These are phyloP conservation scores for Acanthopagrus latus DNA, from an alignment of 2,797 vertebrate species.

Conservation along the genomic window DNA sequence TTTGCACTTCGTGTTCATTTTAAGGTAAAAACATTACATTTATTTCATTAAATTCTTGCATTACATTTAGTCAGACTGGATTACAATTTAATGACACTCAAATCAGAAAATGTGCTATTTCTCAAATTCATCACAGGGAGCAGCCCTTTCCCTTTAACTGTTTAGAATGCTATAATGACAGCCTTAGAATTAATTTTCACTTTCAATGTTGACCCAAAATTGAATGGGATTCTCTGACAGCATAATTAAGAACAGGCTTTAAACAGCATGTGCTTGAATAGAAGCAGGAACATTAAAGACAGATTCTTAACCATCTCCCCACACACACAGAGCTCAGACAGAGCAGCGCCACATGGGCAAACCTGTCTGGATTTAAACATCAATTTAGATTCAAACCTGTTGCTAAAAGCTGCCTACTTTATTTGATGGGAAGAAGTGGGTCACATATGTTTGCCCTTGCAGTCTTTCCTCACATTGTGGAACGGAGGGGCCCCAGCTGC, in stretches of 20 bases:
- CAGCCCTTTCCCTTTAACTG: conserved; percentile 31
- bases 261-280: conserved; percentile 75
- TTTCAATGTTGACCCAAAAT: conserved; percentile 64
- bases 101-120: conserved; percentile 41
- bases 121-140: conserved; percentile 14
- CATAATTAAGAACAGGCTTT: conserved; percentile 77
- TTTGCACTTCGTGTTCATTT: not conserved
- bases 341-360: conserved; percentile 79
- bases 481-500: conserved; percentile 86
- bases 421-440: conserved; percentile 85
- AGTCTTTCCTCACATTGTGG: conserved; percentile 85
- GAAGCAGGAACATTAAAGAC: conserved; percentile 77
- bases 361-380: conserved; percentile 88
- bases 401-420: conserved; percentile 85
- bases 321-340: conserved; percentile 63
- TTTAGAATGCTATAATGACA: conserved; percentile 60
- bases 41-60: not conserved
- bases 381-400: conserved; percentile 91
- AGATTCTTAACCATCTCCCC: conserved; percentile 70
- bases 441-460: conserved; percentile 89
- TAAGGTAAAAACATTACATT: not conserved
- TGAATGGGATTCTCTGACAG: conserved; percentile 71
- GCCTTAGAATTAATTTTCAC: conserved; percentile 67
- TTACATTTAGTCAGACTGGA: conserved; percentile 30
- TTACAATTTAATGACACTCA: conserved; percentile 36